Base-by-base conservation (phyloP, 1,140 invertebrate genomes). In the Homalodisca vitripennis region DNA sequence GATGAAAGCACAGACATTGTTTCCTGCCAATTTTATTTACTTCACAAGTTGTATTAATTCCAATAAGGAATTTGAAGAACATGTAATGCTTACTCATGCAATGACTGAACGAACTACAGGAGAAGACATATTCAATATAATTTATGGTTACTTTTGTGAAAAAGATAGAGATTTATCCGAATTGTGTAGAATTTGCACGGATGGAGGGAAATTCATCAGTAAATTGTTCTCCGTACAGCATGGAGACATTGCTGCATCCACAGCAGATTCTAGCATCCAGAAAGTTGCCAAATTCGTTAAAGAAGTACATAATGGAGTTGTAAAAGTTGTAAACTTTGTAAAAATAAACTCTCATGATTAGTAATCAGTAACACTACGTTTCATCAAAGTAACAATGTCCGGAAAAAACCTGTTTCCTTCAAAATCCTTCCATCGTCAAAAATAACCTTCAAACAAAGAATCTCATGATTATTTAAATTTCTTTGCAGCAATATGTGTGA, bases 401-500 rank as follows among this genome's bases (percentile, higher is more conserved):
- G n/a, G n/a, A n/a, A n/a, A n/a, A n/a, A n/a, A n/a, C n/a, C n/a
- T n/a, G n/a, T n/a, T n/a, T n/a, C n/a, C n/a, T n/a, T n/a, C n/a
- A n/a, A n/a, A n/a, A n/a, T n/a, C n/a, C n/a, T n/a, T n/a, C n/a
- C n/a, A n/a, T n/a, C n/a, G n/a, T n/a, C n/a, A n/a, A n/a, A n/a
- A n/a, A n/a, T n/a, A n/a, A n/a, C n/a, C n/a, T n/a, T n/a, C n/a
- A n/a, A n/a, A n/a, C n/a, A n/a, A 66, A 46, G 51, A 72, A 72
- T 71, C 34, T 67, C 46, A 20, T 57, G 62, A 60, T 31, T 72
- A 20, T 73, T 69, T 41, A 69, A 66, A 74, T n/a, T 66, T 72
- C 71, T 67, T 79, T 55, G 78, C 76, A 75, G 74, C 73, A 75
- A 79, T 72, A 75, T 77, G 73, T 73, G 68, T n/a, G 71, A 73